Evolutionary conservation across 2,113 vertebrate species (phyloP), one percentile per base, ranked within the genome.

Genomic region (Cyanocitta stelleri): DNA sequence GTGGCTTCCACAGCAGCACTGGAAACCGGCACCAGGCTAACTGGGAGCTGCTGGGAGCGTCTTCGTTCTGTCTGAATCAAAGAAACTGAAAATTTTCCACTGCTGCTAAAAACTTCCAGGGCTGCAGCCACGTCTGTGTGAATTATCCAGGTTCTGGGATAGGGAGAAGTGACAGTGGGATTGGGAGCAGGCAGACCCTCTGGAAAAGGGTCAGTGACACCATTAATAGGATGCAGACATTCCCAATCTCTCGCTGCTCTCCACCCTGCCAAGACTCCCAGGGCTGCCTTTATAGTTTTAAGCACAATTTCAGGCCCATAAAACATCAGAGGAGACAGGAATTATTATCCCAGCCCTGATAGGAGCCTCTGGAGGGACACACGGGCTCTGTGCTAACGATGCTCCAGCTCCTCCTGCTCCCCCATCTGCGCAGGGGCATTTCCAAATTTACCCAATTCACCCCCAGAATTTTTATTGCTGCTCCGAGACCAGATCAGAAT

Each of bases 211-310:
- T 92, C 93, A 88, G 4, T 32, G 93, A 95, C 93, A 95, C 93
- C 90, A 49, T 32, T 92, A 94, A 95, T 90, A 4, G 83, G 88
- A 94, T 92, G 95, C 95, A 94, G 96, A 88, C 90, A 69, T 83
- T 78, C 91, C 91, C 90, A 0, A 44, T 43, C 90, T 17, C 91
- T 4, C 22, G 32, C 84, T 52, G 20, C 32, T 79, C 95, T 11
- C 51, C 58, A 2, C 94, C 81, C 93, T 96, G 96, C 95, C 96
- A 92, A 93, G 69, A 93, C 43, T 39, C 78, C 87, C 23, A n/a
- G 61, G 12, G 56, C 88, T 91, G 78, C 56, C 89, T 87, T 62
- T 13, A 27, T 19, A 20, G 83, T 49, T 90, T 87, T 11, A 83
- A 89, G 93, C 39, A 56, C 71, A 61, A 78, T 88, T 90, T 89